Conservation (phyloP, 2,113 vertebrate genomes). For the Alces alces region DNA sequence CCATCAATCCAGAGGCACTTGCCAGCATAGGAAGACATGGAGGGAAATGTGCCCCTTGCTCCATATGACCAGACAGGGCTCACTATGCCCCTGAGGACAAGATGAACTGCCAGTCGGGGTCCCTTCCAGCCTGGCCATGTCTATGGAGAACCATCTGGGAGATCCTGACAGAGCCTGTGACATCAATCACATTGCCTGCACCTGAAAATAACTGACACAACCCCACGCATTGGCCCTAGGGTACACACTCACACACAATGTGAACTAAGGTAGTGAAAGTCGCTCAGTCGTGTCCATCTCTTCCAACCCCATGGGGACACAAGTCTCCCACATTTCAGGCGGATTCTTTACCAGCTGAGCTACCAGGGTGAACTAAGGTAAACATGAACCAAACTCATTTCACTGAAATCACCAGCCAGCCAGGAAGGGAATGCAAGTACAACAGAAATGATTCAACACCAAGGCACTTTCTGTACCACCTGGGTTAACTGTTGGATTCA, state of each 20-base stretch:
- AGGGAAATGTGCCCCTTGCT: neutral
- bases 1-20: neutral
- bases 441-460: neutral
- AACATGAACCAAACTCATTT: neutral
- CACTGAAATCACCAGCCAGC: neutral
- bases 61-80: neutral
- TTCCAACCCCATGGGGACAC: neutral
- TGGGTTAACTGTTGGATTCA: neutral
- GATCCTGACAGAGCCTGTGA: neutral
- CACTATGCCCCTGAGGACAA: too few relatives aligned
- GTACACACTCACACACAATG: fast-evolving
- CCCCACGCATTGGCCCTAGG: neutral
- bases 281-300: neutral
- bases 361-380: neutral
- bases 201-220: neutral
- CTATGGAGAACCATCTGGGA: neutral
- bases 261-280: neutral
- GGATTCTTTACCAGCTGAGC: neutral
- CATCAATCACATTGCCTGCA: neutral
- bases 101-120: neutral
- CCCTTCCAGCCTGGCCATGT: neutral
- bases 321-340: neutral
- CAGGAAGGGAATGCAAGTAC: neutral
- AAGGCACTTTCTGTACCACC: neutral
- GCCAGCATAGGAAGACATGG: neutral